Base-by-base conservation (phyloP, 2,797 vertebrate genomes). In the Austrolebias charrua region DNA sequence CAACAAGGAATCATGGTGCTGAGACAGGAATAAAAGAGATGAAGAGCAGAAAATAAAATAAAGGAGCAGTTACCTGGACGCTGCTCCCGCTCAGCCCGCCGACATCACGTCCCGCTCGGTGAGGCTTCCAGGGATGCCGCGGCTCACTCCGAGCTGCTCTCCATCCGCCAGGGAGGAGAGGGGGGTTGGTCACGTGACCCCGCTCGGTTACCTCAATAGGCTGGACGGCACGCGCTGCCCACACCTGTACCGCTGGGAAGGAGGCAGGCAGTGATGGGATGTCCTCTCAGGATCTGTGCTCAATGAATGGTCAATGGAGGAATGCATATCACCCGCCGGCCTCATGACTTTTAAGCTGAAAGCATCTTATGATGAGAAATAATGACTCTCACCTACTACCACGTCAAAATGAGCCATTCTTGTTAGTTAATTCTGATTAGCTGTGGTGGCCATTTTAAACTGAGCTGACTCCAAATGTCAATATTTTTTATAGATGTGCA, bases 131-230 rank as follows among this genome's bases (percentile, higher is more conserved):
- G 79, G 63, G 64, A 71, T 63, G 58, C 70, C 66, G 66, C 79
- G 81, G 54, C 78, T 82, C 38, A 4, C 38, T 12, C 38, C 11
- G 38, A 40, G 38, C 12, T 74, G 74, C 77, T 74, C 69, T 14
- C 66, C 12, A 13, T 45, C 52, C 45, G 76, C 77, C 66, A 67
- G 77, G 75, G 78, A 69, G 76, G 83, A 84, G 29, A 73, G 79
- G 78, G 82, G 89, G 84, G 85, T 78, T 84, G 90, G 69, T 88
- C 92, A 93, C 92, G 91, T 93, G 92, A 83, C 81, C 78, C 45
- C 66, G 71, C 74, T 66, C 78, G 13, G 62, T 69, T 73, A 67
- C 72, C 81, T 86, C 88, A 86, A 93, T 92, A 92, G 93, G 92
- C 69, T 76, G 85, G 86, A 81, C 69, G 46, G 16, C 42, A 49